These are phyloP conservation scores for Siphlonurus alternatus DNA, from an alignment of 2,888 invertebrate species.

Conservation along the genomic window DNA sequence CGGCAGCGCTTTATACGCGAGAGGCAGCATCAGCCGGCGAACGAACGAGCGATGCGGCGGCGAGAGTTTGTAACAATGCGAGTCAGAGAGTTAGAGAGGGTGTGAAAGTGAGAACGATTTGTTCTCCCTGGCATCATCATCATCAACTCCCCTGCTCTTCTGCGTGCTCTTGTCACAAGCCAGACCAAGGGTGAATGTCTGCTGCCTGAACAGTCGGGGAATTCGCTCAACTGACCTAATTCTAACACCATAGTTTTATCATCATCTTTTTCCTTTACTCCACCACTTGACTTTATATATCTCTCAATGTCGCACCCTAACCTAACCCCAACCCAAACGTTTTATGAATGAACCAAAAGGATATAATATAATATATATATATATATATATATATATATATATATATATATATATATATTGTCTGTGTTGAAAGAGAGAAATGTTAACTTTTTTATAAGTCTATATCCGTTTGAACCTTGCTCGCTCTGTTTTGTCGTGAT, in stretches of 20 bases:
- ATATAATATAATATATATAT: background rate
- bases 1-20: background rate
- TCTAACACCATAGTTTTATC: background rate
- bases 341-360: background rate
- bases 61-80: background rate
- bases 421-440: too few species aligned
- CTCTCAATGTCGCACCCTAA: background rate
- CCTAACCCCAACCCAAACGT: background rate
- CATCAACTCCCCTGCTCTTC: background rate
- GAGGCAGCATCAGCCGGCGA: background rate
- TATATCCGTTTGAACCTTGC: too few species aligned
- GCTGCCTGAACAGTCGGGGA: background rate
- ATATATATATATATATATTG: background rate
- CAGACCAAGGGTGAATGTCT: background rate
- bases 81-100: background rate
- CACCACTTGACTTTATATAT: background rate
- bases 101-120: conserved; percentile 4
- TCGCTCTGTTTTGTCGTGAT: too few species aligned
- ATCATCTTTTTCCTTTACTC: background rate
- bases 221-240: background rate
- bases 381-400: background rate
- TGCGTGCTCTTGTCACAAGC: background rate
- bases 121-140: background rate
- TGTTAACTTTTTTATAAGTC: too few species aligned
- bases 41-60: background rate